Evolutionary conservation across 2,113 vertebrate species (phyloP).

Genomic region (Indicator indicator): DNA sequence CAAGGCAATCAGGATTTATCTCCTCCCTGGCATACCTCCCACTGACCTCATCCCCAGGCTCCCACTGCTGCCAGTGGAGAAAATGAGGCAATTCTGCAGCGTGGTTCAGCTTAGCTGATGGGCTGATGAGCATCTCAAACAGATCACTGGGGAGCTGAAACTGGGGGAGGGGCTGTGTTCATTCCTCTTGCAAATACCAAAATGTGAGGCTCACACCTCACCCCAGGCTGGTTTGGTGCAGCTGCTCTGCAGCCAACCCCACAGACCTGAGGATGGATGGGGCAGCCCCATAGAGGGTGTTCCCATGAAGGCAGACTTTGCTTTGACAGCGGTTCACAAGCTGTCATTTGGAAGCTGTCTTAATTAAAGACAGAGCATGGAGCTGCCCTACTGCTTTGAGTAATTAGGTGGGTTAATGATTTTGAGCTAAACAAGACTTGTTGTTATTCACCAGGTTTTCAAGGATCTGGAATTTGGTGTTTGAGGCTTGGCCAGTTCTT

Average conservation of each 20-base stretch:
- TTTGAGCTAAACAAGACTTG: background rate
- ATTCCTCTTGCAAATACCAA: background rate
- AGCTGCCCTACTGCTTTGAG: background rate
- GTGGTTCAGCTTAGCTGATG: background rate
- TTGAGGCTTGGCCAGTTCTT: background rate
- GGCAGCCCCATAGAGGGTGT: background rate
- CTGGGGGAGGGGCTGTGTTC: background rate
- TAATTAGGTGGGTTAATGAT: background rate
- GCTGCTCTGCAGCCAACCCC: background rate
- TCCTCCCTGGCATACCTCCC: background rate
- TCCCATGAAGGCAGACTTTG: fast-evolving
- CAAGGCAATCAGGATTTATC: background rate
- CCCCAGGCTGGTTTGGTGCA: fast-evolving
- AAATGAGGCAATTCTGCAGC: background rate
- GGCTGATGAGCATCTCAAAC: background rate
- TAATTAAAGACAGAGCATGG: background rate
- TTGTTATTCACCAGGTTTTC: background rate
- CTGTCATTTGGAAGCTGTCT: background rate
- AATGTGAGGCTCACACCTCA: background rate
- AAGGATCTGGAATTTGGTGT: background rate
- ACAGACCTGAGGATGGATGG: background rate
- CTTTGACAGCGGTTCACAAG: background rate
- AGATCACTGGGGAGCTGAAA: background rate
- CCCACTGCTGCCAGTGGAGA: background rate
- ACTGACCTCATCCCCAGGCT: background rate